Evolutionary conservation across 2,797 vertebrate genomes (phyloP), one percentile per base, ranked within the genome.

Genomic region (Epinephelus awoara): DNA sequence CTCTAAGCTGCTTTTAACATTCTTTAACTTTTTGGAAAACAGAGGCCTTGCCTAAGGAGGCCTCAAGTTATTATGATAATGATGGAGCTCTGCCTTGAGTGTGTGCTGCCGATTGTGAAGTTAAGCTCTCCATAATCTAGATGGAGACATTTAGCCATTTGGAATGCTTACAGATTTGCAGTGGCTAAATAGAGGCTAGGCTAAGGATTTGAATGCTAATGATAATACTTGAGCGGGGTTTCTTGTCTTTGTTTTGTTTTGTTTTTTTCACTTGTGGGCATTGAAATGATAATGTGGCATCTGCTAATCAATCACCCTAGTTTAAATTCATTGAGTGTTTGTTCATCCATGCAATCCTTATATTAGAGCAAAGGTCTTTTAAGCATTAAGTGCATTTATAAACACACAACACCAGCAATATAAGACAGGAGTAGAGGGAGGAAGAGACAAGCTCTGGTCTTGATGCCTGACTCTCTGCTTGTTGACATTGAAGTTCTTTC

Each of bases 101-200:
- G 38, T 75, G 66, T 55, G 83, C 83, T 77, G 57, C 40, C 71
- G 55, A 85, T 84, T 81, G 75, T 81, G 73, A 69, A 57, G 49
- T 52, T 85, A 84, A 83, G 55, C 77, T 72, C 79, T 62, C 67
- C 29, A 34, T 83, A 86, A 85, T 79, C 74, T 85, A 50, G 72
- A 85, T 65, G 52, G 78, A 63, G 82, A 63, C 70, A 85, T 84
- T 85, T 61, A 74, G 67, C 77, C 80, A 77, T 68, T 85, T 88
- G 83, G 83, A 84, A 81, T 78, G 34, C 69, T 80, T 62, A 76
- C 79, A 82, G 83, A 85, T 87, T 78, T 85, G 38, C 79, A 25
- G 56, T 70, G 44, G 68, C 59, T 88, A 83, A 85, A 89, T 87
- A 79, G 81, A 83, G 84, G 66, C 40, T 21, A 62, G 61, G 67